A percentile compares a stretch with the other conserved stretches of the same genome.
These are phyloP conservation scores for Crocallis elinguaria DNA, from an alignment of 2,888 invertebrate genomes.

Conservation along the genomic window DNA sequence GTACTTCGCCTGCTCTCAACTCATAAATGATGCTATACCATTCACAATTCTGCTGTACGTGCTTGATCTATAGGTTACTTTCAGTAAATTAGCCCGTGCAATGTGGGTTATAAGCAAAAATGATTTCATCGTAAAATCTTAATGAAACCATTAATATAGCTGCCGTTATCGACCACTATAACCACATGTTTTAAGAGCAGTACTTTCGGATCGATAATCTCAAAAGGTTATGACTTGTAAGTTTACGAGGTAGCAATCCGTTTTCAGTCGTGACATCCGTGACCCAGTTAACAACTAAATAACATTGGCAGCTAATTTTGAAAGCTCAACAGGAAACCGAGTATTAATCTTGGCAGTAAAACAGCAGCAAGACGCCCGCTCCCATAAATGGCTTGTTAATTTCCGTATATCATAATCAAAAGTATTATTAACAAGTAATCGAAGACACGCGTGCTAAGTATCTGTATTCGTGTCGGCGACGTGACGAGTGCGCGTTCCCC, in stretches of 20 bases:
- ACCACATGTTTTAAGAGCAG: constrained; percentile 9
- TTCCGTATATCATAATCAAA: constrained; percentile 51
- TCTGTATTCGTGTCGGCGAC: constrained; percentile 78
- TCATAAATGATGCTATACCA: too few relatives aligned
- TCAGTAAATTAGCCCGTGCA: background rate
- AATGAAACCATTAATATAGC: constrained; percentile 1
- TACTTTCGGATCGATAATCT: constrained; percentile 1
- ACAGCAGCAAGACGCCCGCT: constrained; percentile 44
- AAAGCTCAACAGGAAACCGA: constrained; percentile 34
- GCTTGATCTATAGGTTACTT: background rate
- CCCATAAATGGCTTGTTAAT: constrained; percentile 59
- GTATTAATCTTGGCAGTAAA: constrained; percentile 43
- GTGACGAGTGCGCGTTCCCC: constrained; percentile 74
- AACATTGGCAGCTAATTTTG: constrained; percentile 37
- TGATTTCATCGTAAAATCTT: constrained; percentile 1
- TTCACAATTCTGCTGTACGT: too few relatives aligned
- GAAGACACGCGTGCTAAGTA: constrained; percentile 70
- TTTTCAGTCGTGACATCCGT: constrained; percentile 37
- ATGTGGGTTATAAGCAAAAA: background rate
- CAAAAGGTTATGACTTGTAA: constrained; percentile 22
- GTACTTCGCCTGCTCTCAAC: too few relatives aligned
- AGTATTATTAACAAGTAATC: constrained; percentile 67
- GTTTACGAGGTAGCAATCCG: constrained; percentile 29
- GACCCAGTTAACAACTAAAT: constrained; percentile 32
- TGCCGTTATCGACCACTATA: background rate